Evolutionary conservation across 2,797 vertebrate genomes (phyloP).

Genomic region (Helostoma temminkii): DNA sequence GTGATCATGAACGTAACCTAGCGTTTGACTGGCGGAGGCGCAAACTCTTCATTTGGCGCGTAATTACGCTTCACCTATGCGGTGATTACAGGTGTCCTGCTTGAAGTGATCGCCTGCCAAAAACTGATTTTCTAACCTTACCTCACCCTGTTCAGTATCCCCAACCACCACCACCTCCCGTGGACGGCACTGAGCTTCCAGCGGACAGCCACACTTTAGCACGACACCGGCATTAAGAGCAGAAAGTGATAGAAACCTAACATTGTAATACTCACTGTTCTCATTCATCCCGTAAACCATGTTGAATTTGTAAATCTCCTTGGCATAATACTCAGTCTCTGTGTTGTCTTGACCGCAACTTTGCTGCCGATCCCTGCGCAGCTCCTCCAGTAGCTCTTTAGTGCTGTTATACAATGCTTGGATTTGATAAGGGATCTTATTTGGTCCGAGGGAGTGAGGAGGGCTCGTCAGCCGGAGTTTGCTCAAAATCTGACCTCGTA

Average conservation of each 20-base stretch:
- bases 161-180: no score
- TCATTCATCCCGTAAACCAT: constrained; percentile 90
- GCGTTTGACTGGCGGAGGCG: background rate
- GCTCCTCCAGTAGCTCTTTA: constrained; percentile 91
- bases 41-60: constrained; percentile 45
- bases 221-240: background rate
- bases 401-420: constrained; percentile 94
- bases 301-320: constrained; percentile 94
- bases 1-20: background rate
- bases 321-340: constrained; percentile 94
- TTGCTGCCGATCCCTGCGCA: constrained; percentile 84
- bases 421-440: constrained; percentile 89
- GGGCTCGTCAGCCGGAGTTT: constrained; percentile 92
- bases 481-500: constrained; percentile 93
- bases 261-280: constrained; percentile 86
- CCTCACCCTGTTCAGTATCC: no score
- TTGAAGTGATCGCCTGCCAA: no score
- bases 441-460: constrained; percentile 87
- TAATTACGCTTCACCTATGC: constrained; percentile 62
- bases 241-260: background rate
- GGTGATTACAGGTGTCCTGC: background rate
- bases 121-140: no score
- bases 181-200: no score
- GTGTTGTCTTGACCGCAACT: constrained; percentile 91
- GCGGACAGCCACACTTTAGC: background rate